Conservation (phyloP, 2,113 vertebrate species). For the Callocephalon fimbriatum region DNA sequence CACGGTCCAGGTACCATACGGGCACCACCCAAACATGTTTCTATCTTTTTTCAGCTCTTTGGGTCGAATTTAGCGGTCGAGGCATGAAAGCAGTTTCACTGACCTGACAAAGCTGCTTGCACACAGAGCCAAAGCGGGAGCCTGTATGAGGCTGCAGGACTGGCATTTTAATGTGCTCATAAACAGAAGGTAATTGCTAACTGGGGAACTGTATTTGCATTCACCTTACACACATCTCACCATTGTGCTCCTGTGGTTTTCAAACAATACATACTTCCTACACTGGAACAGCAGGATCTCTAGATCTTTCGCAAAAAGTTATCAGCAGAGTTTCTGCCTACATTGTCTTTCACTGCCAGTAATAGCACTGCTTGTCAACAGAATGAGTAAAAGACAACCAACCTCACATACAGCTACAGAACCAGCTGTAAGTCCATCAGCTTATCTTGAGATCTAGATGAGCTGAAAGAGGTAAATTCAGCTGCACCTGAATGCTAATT, state of each 20-base stretch:
- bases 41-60: not conserved
- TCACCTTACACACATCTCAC: not conserved
- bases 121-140: accelerated
- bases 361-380: not conserved
- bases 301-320: not conserved
- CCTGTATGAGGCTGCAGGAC: accelerated
- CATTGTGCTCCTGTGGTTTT: not conserved
- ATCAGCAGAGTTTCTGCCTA: not conserved
- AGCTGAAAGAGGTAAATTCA: not conserved
- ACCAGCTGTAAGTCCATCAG: not conserved
- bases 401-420: not conserved
- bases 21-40: not conserved
- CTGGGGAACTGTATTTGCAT: not conserved
- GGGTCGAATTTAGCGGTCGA: not conserved
- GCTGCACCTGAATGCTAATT: not conserved
- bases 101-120: not conserved
- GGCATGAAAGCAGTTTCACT: not conserved
- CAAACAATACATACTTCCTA: not conserved
- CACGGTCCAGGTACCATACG: accelerated
- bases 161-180: not conserved
- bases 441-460: not conserved
- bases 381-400: not conserved
- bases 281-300: not conserved
- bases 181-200: not conserved
- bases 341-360: not conserved